Evolutionary conservation across 2,888 invertebrate genomes (phyloP).

Genomic region (Lasioglossum figueresi): DNA sequence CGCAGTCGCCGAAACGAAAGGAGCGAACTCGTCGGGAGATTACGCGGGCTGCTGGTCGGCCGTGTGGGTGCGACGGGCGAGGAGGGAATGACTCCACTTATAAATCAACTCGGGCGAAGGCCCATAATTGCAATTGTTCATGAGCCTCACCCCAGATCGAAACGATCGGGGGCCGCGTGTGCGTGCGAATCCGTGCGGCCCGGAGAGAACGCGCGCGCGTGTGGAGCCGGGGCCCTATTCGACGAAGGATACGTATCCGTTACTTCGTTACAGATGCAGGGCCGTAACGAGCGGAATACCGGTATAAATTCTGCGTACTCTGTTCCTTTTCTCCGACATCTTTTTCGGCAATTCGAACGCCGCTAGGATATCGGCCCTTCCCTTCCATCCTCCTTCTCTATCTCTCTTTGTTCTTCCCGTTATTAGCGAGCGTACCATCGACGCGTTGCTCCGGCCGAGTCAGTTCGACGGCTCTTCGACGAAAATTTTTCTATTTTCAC

Average conservation of each 20-base stretch:
- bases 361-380: not conserved
- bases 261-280: constrained; percentile 67
- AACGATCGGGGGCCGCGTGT: constrained; percentile 47
- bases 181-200: constrained; percentile 23
- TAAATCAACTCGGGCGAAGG: constrained; percentile 76
- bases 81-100: constrained; percentile 70
- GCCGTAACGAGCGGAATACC: constrained; percentile 58
- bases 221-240: constrained; percentile 49
- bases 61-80: constrained; percentile 68
- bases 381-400: not conserved
- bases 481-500: too few relatives aligned
- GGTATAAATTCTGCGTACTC: constrained; percentile 33
- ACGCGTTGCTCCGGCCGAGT: too few relatives aligned
- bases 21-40: constrained; percentile 33
- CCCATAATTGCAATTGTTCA: constrained; percentile 77
- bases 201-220: constrained; percentile 9
- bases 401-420: not conserved
- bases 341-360: not conserved
- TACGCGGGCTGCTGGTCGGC: constrained; percentile 34
- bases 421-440: too few relatives aligned
- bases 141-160: constrained; percentile 66
- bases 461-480: too few relatives aligned
- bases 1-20: constrained; percentile 35
- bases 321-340: constrained; percentile 4
- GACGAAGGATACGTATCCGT: constrained; percentile 67